Evolutionary conservation across 2,888 invertebrate genomes (phyloP).

Genomic region (Parnassius glacialis): DNA sequence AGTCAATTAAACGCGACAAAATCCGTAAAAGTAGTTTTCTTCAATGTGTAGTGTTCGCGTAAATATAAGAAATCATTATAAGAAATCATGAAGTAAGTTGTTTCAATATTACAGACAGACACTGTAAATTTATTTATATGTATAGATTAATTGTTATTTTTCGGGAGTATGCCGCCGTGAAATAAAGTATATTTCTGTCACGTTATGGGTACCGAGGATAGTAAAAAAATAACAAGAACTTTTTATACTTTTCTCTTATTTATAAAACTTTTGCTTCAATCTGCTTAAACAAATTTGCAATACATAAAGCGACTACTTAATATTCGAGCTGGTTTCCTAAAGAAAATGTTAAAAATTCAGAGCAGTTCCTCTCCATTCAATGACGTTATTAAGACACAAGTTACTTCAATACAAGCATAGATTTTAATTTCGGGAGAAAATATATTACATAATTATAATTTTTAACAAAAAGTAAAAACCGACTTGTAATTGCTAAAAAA

Average conservation of each 20-base stretch:
- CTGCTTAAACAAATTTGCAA: not conserved
- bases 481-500: too few species aligned
- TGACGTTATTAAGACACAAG: not conserved
- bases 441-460: not conserved
- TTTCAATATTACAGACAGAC: too few species aligned
- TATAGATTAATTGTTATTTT: too few species aligned
- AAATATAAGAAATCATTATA: too few species aligned
- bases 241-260: not conserved
- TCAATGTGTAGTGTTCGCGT: too few species aligned
- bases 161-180: not conserved
- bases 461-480: too few species aligned
- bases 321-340: conserved; percentile 5
- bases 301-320: not conserved
- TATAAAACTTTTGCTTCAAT: not conserved
- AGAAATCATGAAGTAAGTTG: too few species aligned
- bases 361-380: conserved; percentile 1
- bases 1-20: too few species aligned
- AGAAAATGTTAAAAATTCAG: conserved; percentile 4
- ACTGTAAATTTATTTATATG: too few species aligned
- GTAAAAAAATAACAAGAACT: not conserved
- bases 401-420: not conserved
- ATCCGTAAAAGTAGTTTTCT: too few species aligned
- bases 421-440: not conserved
- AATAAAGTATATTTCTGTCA: not conserved
- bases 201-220: not conserved